phyloP scores from a whole-genome alignment of 2,888 invertebrate genomes.

The Tetragnatha montana region DNA sequence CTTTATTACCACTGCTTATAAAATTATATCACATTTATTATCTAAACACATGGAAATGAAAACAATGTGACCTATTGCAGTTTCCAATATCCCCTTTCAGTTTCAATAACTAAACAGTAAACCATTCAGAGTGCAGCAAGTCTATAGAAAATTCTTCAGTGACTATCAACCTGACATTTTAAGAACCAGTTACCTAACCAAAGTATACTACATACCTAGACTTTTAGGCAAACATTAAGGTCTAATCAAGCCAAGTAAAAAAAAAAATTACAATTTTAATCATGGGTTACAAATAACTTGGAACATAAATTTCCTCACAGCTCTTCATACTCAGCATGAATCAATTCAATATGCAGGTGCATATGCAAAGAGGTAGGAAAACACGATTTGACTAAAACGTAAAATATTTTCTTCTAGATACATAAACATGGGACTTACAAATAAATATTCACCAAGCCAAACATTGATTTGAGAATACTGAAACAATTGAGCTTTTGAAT shows the following conservation, averaged over 20 bases:
- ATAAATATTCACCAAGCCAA: slow-evolving; percentile 43
- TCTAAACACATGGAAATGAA: too few species aligned
- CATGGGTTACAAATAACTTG: background rate
- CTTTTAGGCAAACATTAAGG: too few species aligned
- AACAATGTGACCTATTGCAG: too few species aligned
- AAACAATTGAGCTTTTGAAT: slow-evolving; percentile 51
- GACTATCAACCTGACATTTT: too few species aligned
- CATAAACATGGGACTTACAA: slow-evolving; percentile 36
- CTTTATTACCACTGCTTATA: background rate
- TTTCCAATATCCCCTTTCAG: too few species aligned
- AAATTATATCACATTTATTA: background rate
- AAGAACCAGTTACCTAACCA: too few species aligned
- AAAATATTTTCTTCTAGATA: slow-evolving; percentile 20
- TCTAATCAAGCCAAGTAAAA: too few species aligned
- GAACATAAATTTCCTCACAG: slow-evolving; percentile 1
- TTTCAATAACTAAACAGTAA: too few species aligned
- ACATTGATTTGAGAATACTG: slow-evolving; percentile 45
- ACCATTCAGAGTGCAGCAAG: too few species aligned
- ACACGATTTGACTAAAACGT: slow-evolving; percentile 16
- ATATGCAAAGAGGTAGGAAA: slow-evolving; percentile 45
- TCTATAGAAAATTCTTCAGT: too few species aligned
- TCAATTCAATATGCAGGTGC: slow-evolving; percentile 24
- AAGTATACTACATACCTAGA: too few species aligned
- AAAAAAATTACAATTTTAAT: too few species aligned
- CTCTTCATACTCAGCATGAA: slow-evolving; percentile 45